Evolutionary conservation across 2,113 vertebrate species (phyloP), one percentile per base, ranked within the genome.

Genomic region (Pimephales promelas): DNA sequence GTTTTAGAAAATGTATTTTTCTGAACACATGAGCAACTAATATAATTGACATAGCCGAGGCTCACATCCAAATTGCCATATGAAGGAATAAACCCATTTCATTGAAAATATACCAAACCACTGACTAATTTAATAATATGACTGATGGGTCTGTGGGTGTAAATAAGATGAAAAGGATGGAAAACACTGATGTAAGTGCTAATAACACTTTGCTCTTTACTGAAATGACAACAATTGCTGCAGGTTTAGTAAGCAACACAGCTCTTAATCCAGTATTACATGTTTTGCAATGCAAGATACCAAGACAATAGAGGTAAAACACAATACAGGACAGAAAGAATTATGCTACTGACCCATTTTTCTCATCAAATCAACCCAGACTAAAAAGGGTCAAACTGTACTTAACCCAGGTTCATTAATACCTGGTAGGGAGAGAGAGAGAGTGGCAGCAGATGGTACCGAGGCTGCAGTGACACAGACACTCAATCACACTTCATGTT

Each of bases 331-430:
- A 57, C 54, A 18, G 45, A 62, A 56, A 73, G 57, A 81, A 80
- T 84, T 76, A 84, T 24, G 40, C 34, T 62, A 26, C 43, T 73
- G 79, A 64, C 81, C 64, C 66, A 56, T 66, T 82, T 76, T 57
- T 49, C 40, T 43, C 26, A 66, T 84, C 86, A 82, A 78, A 64
- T 64, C 70, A 81, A 62, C 26, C n/a, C 31, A 73, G 78, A 78
- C 28, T 78, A 71, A 88, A 79, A 79, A 84, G 84, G 78, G 85
- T 85, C 82, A 86, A 77, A 76, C 56, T 77, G 83, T 57, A 70
- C 52, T 34, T 71, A 82, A 81, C 84, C 59, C 66, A 84, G 84
- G 81, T 83, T 85, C 57, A 74, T 62, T 61, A 73, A 85, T 86
- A 79, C 56, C 70, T 59, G 49, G 74, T 62, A 75, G 20, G 40